Conservation (phyloP, 2,113 vertebrate species). For the Callipepla californica region DNA sequence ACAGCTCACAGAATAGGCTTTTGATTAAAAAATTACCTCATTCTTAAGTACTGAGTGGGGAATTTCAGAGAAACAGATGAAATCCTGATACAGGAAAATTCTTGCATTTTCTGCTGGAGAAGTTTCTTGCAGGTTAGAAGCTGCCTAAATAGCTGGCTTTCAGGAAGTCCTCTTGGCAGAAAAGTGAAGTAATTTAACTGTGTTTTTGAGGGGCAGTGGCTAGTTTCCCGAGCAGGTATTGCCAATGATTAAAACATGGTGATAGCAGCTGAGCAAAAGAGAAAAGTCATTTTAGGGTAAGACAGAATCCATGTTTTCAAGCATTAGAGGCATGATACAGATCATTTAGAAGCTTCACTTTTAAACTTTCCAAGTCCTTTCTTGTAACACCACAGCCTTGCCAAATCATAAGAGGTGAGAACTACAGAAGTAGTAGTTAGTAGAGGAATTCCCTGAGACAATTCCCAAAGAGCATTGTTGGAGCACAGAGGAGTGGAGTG, state of each 20-base stretch:
- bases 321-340: neutral
- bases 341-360: neutral
- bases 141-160: neutral
- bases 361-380: neutral
- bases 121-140: neutral
- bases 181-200: neutral
- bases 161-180: neutral
- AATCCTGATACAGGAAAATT: slow-evolving; percentile 12
- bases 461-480: neutral
- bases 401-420: neutral
- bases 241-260: neutral
- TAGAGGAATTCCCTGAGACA: neutral
- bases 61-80: slow-evolving; percentile 30
- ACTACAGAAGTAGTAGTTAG: neutral
- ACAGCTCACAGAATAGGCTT: slow-evolving; percentile 64
- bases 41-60: slow-evolving; percentile 45
- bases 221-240: neutral
- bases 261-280: neutral
- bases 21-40: slow-evolving; percentile 69
- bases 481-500: neutral
- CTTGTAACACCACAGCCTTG: neutral
- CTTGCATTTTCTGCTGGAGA: neutral
- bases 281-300: neutral
- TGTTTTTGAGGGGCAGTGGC: neutral
- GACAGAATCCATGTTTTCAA: neutral